A percentile compares a stretch with the other conserved stretches of the same genome.
These are phyloP conservation scores for Meteorus cinctellus DNA, from an alignment of 2,888 invertebrate species.

Conservation along the genomic window DNA sequence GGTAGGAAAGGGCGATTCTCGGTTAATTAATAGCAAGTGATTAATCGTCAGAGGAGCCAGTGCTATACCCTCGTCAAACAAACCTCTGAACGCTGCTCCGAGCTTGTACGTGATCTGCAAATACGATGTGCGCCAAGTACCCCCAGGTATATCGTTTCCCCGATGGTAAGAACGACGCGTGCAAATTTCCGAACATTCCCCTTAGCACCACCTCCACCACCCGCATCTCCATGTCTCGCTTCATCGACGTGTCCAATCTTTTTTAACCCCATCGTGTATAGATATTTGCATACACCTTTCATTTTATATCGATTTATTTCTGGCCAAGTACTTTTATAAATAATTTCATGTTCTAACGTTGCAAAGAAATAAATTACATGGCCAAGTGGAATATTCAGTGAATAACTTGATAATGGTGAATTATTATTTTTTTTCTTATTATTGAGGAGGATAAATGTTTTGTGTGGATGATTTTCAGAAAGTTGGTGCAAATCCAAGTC, in stretches of 20 bases:
- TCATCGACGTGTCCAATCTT: constrained; percentile 15
- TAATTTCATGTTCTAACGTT: neutral
- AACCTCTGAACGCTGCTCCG: constrained; percentile 59
- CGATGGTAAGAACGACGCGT: constrained; percentile 13
- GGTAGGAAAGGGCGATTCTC: constrained; percentile 54
- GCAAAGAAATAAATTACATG: too few relatives aligned
- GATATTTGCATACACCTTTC: neutral
- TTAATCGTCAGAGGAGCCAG: constrained; percentile 64
- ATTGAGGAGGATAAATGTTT: too few relatives aligned
- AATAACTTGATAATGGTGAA: too few relatives aligned
- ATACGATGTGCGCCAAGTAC: constrained; percentile 55
- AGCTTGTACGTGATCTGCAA: constrained; percentile 65
- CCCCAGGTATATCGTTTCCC: constrained; percentile 40
- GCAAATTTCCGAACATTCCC: constrained; percentile 29
- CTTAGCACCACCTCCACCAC: neutral
- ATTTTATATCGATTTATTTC: neutral
- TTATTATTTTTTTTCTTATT: too few relatives aligned
- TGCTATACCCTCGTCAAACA: constrained; percentile 68
- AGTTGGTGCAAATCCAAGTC: too few relatives aligned
- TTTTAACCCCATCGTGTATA: neutral
- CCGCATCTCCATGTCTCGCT: neutral
- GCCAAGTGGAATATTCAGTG: too few relatives aligned
- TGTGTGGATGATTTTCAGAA: too few relatives aligned
- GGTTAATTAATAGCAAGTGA: constrained; percentile 70
- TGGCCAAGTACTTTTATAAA: neutral